These are phyloP conservation scores for Drosophila truncata DNA, from an alignment of 1,140 invertebrate species.

Conservation along the genomic window DNA sequence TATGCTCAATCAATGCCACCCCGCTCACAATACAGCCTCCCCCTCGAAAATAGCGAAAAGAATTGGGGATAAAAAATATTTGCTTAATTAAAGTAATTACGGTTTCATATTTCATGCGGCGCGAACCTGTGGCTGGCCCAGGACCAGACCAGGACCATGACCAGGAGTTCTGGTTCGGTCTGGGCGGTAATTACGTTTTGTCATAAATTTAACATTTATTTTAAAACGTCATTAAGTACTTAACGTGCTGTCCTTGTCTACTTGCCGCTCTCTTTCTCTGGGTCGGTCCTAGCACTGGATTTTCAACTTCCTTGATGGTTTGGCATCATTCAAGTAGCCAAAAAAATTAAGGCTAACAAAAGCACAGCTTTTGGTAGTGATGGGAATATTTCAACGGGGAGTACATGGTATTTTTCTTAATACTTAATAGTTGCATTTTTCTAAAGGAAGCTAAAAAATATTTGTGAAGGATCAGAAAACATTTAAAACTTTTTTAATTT, in stretches of 20 bases:
- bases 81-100: slow-evolving; percentile 84
- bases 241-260: slow-evolving; percentile 28
- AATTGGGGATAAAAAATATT: slow-evolving; percentile 73
- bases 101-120: slow-evolving; percentile 76
- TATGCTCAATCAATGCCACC: slow-evolving; percentile 76
- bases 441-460: neutral
- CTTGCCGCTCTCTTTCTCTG: neutral
- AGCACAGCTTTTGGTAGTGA: neutral
- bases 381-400: neutral
- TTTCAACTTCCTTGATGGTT: slow-evolving; percentile 21
- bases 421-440: neutral
- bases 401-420: neutral
- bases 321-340: slow-evolving; percentile 43
- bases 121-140: slow-evolving; percentile 42
- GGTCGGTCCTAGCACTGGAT: slow-evolving; percentile 7
- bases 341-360: slow-evolving; percentile 3
- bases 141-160: neutral
- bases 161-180: slow-evolving; percentile 11
- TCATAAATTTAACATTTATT: slow-evolving; percentile 79
- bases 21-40: slow-evolving; percentile 20
- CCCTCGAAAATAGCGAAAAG: slow-evolving; percentile 32
- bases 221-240: slow-evolving; percentile 79
- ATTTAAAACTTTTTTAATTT: neutral
- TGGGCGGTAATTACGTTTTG: slow-evolving; percentile 75
- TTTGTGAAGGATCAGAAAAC: neutral